Percentiles rank a stretch among this genome's conserved stretches.
phyloP scores from a whole-genome alignment of 2,113 vertebrate species.

The Leuciscus idus region DNA sequence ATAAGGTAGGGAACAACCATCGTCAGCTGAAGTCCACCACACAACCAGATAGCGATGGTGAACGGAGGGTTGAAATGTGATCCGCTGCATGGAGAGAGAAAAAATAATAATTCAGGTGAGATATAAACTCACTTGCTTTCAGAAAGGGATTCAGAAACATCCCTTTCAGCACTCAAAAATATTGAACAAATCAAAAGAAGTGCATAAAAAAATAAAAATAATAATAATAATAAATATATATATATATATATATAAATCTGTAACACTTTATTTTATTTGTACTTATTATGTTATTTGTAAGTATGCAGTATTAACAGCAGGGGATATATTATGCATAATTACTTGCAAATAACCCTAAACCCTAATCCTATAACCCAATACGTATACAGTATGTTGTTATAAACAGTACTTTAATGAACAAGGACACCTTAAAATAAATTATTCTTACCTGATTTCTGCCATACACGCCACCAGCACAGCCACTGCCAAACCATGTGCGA shows the following conservation, averaged over 20 bases:
- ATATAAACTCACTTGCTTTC: neutral
- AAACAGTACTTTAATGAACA: too few relatives aligned
- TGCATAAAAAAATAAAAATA: too few relatives aligned
- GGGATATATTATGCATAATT: too few relatives aligned
- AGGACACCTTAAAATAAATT: too few relatives aligned
- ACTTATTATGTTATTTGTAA: too few relatives aligned
- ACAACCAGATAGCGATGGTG: conserved; percentile 77
- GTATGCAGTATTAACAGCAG: too few relatives aligned
- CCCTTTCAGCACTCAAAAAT: neutral
- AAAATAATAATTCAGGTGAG: neutral
- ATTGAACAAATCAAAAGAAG: neutral
- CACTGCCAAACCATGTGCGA: conserved; percentile 76
- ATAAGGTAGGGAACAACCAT: conserved; percentile 71
- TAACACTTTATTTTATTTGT: too few relatives aligned
- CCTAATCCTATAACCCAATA: too few relatives aligned
- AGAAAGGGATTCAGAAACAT: neutral
- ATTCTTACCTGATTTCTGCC: conserved; percentile 75
- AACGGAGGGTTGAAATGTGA: conserved; percentile 79
- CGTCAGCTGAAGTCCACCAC: conserved; percentile 71
- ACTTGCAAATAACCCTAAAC: too few relatives aligned
- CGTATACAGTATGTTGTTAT: too few relatives aligned
- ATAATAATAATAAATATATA: too few relatives aligned
- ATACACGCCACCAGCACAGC: conserved; percentile 73
- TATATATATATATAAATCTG: too few relatives aligned
- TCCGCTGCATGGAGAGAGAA: conserved; percentile 62